phyloP scores from a whole-genome alignment of 2,888 invertebrate species.

The Scaeva pyrastri region DNA sequence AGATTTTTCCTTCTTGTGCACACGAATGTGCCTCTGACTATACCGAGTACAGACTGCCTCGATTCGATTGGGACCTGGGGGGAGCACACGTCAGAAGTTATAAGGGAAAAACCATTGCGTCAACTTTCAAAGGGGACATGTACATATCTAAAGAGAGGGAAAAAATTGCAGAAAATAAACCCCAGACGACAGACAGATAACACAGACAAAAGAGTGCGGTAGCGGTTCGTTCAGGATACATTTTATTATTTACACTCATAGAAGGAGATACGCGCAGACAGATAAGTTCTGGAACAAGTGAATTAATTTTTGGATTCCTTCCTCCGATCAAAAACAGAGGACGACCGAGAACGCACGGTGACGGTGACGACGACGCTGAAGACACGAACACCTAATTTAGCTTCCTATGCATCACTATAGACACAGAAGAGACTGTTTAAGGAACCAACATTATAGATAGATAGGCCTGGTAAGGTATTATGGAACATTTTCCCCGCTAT shows the following conservation, averaged over 20 bases:
- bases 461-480: too few relatives aligned
- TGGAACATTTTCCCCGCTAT: constrained; percentile 2
- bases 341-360: constrained; percentile 39
- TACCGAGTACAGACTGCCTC: neutral
- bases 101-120: constrained; percentile 15
- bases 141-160: too few relatives aligned
- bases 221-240: constrained; percentile 37
- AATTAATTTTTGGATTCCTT: constrained; percentile 67
- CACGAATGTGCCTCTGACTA: too few relatives aligned
- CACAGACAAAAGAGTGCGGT: constrained; percentile 18
- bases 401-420: constrained; percentile 15
- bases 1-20: too few relatives aligned
- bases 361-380: neutral
- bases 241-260: neutral
- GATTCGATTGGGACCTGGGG: neutral
- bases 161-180: constrained; percentile 45
- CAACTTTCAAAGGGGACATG: constrained; percentile 11
- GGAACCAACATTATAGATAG: too few relatives aligned
- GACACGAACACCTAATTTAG: constrained; percentile 64
- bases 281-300: constrained; percentile 66
- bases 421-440: neutral
- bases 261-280: constrained; percentile 31
- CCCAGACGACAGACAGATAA: constrained; percentile 60
- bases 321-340: too few relatives aligned
- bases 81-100: constrained; percentile 61